These are phyloP conservation scores for Blastomussa wellsi DNA, from an alignment of 92 coral and sea anemone genomes.

Conservation along the genomic window DNA sequence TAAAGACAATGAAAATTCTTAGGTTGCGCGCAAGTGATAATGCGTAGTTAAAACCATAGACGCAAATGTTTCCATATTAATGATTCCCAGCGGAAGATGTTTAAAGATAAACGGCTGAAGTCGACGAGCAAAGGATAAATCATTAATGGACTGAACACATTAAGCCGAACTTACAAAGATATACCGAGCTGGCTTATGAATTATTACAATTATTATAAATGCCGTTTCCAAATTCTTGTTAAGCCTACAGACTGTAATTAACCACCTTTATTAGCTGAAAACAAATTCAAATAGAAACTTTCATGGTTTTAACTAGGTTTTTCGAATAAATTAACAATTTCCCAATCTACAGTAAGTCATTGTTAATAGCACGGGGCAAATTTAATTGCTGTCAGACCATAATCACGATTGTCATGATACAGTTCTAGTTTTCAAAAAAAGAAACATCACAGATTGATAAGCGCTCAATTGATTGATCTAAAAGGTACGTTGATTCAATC, in stretches of 20 bases:
- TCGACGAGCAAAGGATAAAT: constrained; percentile 6
- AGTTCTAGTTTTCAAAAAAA: constrained; percentile 9
- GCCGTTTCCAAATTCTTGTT: constrained; percentile 5
- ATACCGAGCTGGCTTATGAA: constrained; percentile 29
- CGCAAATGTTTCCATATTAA: constrained; percentile 79
- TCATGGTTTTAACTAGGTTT: background rate
- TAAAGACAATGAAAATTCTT: constrained; percentile 32
- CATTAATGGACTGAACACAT: constrained; percentile 36
- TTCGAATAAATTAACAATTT: background rate
- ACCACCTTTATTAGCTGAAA: background rate
- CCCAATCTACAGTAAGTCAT: background rate
- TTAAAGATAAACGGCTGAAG: constrained; percentile 68
- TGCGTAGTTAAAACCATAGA: background rate
- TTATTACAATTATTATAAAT: background rate
- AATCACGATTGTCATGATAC: constrained; percentile 15
- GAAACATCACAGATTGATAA: background rate
- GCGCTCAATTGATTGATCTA: background rate
- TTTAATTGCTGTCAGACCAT: constrained; percentile 4
- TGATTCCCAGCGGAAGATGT: constrained; percentile 74
- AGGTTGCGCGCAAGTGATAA: constrained; percentile 28
- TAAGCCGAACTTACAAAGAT: constrained; percentile 1
- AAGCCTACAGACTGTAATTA: background rate
- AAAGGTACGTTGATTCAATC: background rate
- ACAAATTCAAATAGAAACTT: background rate
- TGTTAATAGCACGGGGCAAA: constrained; percentile 4